Conservation (phyloP, 2,113 vertebrate genomes). For the Apteryx mantelli region DNA sequence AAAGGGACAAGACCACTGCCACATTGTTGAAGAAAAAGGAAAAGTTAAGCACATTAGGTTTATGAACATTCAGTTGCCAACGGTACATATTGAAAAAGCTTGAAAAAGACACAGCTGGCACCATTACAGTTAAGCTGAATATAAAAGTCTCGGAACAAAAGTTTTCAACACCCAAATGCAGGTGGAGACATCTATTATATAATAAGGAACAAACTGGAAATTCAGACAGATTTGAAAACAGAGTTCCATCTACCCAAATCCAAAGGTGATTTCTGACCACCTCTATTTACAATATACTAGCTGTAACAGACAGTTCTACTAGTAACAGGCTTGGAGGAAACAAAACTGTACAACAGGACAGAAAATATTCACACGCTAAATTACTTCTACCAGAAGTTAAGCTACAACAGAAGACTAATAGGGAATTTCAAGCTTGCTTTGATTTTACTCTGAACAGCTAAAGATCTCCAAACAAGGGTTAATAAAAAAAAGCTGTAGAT, state of each 20-base stretch:
- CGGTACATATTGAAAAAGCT: background rate
- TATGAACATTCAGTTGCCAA: background rate
- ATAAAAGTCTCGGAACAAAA: background rate
- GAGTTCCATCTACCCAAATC: background rate
- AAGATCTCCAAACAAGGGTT: background rate
- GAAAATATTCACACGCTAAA: background rate
- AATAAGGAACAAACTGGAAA: background rate
- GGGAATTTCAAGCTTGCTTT: background rate
- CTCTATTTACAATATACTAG: background rate
- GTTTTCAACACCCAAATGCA: background rate
- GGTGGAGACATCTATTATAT: background rate
- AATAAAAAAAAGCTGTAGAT: background rate
- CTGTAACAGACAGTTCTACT: background rate
- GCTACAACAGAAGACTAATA: background rate
- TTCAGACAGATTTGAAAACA: background rate
- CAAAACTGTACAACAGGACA: background rate
- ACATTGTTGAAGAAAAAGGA: background rate
- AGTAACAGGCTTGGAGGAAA: background rate
- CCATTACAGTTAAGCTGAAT: background rate
- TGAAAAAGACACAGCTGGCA: background rate
- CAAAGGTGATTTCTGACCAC: background rate
- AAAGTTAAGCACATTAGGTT: background rate
- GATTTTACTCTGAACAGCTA: background rate
- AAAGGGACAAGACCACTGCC: background rate
- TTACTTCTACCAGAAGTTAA: background rate